Conservation (phyloP, 2,888 invertebrate genomes). For the Lepidonotus clava region DNA sequence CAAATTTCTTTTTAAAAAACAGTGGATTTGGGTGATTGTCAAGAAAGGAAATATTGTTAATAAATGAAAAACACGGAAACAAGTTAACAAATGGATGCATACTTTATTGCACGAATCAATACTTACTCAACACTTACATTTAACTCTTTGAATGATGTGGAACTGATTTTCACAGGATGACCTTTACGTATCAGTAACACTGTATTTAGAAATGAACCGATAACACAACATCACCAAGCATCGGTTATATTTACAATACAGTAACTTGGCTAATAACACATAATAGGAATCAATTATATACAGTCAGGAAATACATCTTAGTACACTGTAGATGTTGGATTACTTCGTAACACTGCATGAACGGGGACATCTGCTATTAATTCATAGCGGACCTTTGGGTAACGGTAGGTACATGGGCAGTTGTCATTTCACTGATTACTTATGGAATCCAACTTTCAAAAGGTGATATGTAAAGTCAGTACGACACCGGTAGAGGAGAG, state of each 20-base stretch:
- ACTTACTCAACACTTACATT: slow-evolving; percentile 52
- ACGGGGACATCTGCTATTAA: background rate
- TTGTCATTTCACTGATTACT: background rate
- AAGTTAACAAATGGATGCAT: slow-evolving; percentile 50
- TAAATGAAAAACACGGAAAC: background rate
- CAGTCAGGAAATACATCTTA: slow-evolving; percentile 18
- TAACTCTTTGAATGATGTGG: slow-evolving; percentile 16
- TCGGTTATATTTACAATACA: slow-evolving; percentile 43
- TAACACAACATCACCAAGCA: slow-evolving; percentile 50
- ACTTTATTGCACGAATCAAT: slow-evolving; percentile 54
- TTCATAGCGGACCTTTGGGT: background rate
- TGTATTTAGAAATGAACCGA: slow-evolving; percentile 42
- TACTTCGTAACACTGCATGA: background rate
- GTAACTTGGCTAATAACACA: slow-evolving; percentile 45
- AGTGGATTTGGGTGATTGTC: too few species aligned
- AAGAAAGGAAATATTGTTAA: too few species aligned
- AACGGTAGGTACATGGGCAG: background rate
- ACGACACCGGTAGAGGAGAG: background rate
- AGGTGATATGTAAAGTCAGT: slow-evolving; percentile 40
- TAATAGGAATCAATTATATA: slow-evolving; percentile 14
- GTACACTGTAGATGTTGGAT: slow-evolving; percentile 28
- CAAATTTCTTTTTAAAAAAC: too few species aligned
- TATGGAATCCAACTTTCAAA: background rate
- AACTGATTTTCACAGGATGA: background rate
- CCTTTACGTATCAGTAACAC: slow-evolving; percentile 3